These are phyloP conservation scores for Drosophila leontia DNA, from an alignment of 1,140 invertebrate genomes.

Conservation along the genomic window DNA sequence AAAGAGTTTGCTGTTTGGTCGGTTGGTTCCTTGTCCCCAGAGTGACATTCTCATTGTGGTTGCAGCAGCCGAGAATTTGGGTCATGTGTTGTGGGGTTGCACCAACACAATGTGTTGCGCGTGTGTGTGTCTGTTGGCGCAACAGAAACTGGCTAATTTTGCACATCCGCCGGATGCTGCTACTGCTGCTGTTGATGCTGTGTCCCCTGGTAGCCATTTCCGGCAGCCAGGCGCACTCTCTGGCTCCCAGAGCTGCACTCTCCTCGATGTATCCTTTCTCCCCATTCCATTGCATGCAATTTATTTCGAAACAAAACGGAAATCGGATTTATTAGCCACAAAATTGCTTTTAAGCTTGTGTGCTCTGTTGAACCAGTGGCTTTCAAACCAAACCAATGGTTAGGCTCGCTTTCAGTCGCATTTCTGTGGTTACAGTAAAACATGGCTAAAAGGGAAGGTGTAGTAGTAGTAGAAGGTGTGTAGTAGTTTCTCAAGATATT, in stretches of 20 bases:
- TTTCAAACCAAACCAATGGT: constrained; percentile 48
- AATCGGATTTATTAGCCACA: constrained; percentile 85
- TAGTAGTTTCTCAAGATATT: too few species aligned
- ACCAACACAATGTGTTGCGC: background rate
- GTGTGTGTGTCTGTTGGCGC: constrained; percentile 23
- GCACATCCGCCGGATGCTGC: constrained; percentile 64
- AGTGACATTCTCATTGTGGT: constrained; percentile 42
- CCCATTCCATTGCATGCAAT: constrained; percentile 56
- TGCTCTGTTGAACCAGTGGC: constrained; percentile 50
- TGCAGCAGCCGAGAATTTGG: constrained; percentile 42
- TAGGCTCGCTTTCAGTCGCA: background rate
- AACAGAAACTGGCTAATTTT: constrained; percentile 72
- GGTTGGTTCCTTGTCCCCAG: constrained; percentile 22
- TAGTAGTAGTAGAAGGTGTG: too few species aligned
- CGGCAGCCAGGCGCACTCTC: constrained; percentile 26
- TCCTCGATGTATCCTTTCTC: constrained; percentile 4
- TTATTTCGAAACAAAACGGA: constrained; percentile 82
- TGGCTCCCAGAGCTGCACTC: constrained; percentile 15
- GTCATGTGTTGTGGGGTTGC: constrained; percentile 34
- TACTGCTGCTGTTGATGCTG: constrained; percentile 16
- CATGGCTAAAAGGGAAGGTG: background rate
- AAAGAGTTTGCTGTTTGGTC: constrained; percentile 2
- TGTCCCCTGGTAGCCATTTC: constrained; percentile 65
- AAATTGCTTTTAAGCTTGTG: constrained; percentile 81
- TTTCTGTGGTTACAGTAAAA: constrained; percentile 29